phyloP scores from a whole-genome alignment of 92 coral and sea anemone genomes.

The Phenganax marumi region DNA sequence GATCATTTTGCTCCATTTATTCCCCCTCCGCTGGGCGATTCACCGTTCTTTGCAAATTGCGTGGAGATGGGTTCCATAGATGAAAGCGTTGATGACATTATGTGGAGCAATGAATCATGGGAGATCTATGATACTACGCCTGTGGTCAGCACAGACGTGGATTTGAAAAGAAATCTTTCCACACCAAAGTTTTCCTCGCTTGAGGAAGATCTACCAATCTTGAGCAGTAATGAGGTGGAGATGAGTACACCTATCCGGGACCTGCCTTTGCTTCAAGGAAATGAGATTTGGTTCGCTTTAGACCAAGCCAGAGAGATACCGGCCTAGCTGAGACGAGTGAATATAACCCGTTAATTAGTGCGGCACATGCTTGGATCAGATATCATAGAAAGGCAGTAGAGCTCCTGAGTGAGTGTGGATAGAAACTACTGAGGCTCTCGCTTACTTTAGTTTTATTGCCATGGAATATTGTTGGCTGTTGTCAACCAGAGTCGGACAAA shows the following conservation, averaged over 20 bases:
- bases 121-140: constrained; percentile 53
- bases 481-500: too few species aligned
- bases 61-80: constrained; percentile 1
- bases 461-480: too few species aligned
- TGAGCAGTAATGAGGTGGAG: constrained; percentile 76
- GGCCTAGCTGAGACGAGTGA: background rate
- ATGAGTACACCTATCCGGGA: constrained; percentile 84
- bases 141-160: background rate
- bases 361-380: too few species aligned
- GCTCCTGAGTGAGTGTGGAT: too few species aligned
- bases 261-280: constrained; percentile 74
- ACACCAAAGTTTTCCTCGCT: constrained; percentile 28
- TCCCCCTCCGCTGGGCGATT: constrained; percentile 74
- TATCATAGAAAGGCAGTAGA: too few species aligned
- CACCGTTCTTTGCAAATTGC: constrained; percentile 56
- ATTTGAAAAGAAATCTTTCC: constrained; percentile 14
- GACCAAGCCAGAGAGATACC: constrained; percentile 60
- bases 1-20: constrained; percentile 91
- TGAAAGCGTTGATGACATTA: background rate
- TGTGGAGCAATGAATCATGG: constrained; percentile 46
- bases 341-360: background rate
- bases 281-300: constrained; percentile 77
- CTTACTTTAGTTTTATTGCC: too few species aligned
- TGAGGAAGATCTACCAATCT: constrained; percentile 56
- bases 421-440: too few species aligned